phyloP scores from a whole-genome alignment of 2,113 vertebrate genomes.

The Trachemys scripta region DNA sequence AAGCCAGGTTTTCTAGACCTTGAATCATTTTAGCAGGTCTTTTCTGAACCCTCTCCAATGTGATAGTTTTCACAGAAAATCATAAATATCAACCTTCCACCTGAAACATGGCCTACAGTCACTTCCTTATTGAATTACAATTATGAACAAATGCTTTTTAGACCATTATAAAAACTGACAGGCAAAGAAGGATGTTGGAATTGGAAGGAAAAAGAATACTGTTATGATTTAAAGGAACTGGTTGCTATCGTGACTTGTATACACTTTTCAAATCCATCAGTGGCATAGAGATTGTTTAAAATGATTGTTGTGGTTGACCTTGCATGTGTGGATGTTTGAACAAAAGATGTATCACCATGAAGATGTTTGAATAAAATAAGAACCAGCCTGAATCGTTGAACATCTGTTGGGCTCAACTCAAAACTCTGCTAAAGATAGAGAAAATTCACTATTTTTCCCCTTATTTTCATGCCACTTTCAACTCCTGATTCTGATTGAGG shows the following conservation, averaged over 20 bases:
- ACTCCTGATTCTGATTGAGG: neutral
- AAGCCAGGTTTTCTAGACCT: neutral
- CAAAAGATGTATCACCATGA: neutral
- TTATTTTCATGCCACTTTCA: neutral
- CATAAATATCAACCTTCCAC: neutral
- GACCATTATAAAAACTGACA: neutral
- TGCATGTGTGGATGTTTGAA: neutral
- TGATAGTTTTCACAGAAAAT: neutral
- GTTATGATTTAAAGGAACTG: neutral
- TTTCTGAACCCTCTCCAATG: neutral
- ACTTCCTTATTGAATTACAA: neutral
- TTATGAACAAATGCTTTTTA: neutral
- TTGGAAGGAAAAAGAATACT: neutral
- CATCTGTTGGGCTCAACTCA: neutral
- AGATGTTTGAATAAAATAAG: neutral
- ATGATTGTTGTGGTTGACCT: neutral
- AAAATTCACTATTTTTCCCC: neutral
- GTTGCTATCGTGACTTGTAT: neutral
- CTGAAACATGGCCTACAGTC: neutral
- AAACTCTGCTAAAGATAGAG: neutral
- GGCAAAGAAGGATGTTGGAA: neutral
- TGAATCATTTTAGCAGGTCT: neutral
- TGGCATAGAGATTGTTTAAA: neutral
- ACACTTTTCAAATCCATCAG: neutral
- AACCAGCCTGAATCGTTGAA: neutral